Conservation (phyloP, 2,113 vertebrate species). For the Sinocyclocheilus anophthalmus region DNA sequence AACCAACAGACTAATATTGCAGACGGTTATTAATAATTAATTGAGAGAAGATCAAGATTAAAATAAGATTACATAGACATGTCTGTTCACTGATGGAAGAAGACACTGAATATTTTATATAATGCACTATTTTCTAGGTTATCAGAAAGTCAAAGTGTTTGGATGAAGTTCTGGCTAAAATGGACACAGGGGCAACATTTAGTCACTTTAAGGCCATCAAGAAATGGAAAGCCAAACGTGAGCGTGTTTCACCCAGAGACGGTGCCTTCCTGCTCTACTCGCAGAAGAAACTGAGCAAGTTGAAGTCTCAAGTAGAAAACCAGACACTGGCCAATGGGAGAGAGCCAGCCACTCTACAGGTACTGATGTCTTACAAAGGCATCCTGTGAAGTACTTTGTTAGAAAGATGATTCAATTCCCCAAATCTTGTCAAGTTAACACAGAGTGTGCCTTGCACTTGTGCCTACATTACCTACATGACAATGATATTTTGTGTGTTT, state of each 20-base stretch:
- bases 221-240: conserved; percentile 83
- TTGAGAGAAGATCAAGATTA: neutral
- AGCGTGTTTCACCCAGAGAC: conserved; percentile 66
- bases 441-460: neutral
- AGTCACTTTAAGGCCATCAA: conserved; percentile 81
- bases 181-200: conserved; percentile 78
- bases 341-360: conserved; percentile 75
- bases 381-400: neutral
- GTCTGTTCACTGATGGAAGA: neutral
- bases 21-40: neutral
- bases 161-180: conserved; percentile 81
- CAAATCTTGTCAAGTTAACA: neutral
- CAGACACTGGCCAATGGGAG: conserved; percentile 67
- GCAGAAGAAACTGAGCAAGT: conserved; percentile 80
- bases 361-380: conserved; percentile 55
- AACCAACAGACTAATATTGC: neutral
- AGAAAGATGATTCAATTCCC: neutral
- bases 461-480: neutral
- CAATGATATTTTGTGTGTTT: neutral
- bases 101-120: neutral
- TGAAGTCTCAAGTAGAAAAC: conserved; percentile 66
- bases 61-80: neutral
- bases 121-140: conserved; percentile 71
- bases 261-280: conserved; percentile 88
- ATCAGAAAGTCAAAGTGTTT: conserved; percentile 84